Conservation (phyloP, 2,113 vertebrate species). For the Calyptommatus sinebrachiatus region DNA sequence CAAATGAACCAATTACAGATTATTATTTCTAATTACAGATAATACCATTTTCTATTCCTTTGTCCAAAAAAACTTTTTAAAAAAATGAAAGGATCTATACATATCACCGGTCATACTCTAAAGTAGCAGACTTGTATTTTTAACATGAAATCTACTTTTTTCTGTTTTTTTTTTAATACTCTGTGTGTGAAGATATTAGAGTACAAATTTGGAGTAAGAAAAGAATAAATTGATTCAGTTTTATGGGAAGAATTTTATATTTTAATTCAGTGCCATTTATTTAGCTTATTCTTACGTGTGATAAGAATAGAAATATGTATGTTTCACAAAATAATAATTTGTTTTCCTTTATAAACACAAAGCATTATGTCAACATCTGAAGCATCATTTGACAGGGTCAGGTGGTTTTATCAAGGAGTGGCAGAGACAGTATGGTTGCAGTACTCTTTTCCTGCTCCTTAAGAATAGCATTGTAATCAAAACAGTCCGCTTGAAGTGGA, state of each 20-base stretch:
- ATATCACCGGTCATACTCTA: not conserved
- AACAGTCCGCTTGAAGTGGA: no score
- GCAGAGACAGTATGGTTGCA: no score
- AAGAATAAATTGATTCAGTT: not conserved
- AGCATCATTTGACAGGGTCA: no score
- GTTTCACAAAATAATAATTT: no score
- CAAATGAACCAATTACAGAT: constrained; percentile 84
- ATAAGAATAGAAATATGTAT: no score
- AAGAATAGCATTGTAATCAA: no score
- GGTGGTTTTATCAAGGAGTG: no score
- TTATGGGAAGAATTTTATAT: not conserved
- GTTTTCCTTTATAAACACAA: no score
- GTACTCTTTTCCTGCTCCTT: no score
- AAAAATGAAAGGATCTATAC: not conserved
- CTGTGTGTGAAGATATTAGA: not conserved
- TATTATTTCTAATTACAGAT: constrained; percentile 87
- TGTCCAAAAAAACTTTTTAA: constrained; percentile 77
- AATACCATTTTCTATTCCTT: constrained; percentile 78
- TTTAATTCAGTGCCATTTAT: not conserved
- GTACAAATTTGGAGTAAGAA: not conserved
- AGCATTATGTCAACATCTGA: no score
- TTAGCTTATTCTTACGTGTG: not conserved
- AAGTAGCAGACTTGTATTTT: constrained; percentile 12
- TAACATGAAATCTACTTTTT: not conserved
- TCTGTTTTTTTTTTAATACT: not conserved